These are phyloP conservation scores for Mylabris phalerata DNA, from an alignment of 1,140 invertebrate species.

Conservation along the genomic window DNA sequence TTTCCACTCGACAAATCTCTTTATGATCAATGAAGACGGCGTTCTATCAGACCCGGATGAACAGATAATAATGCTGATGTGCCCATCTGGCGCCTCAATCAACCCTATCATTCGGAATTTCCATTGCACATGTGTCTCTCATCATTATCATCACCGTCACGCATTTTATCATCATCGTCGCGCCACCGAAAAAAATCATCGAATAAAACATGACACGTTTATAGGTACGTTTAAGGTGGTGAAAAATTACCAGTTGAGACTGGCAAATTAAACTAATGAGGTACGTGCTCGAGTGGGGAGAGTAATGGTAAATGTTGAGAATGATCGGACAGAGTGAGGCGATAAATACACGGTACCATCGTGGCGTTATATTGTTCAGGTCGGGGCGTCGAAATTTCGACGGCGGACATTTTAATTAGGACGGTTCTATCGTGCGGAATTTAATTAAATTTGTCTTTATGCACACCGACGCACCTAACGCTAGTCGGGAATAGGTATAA, in stretches of 20 bases:
- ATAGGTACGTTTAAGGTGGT: neutral
- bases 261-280: conserved; percentile 16
- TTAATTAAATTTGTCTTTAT: conserved; percentile 18
- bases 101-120: conserved; percentile 10
- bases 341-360: conserved; percentile 10
- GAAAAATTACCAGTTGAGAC: conserved; percentile 5
- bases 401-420: conserved; percentile 16
- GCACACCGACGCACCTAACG: conserved; percentile 11
- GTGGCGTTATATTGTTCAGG: neutral
- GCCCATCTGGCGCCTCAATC: conserved; percentile 30
- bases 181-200: too few species aligned
- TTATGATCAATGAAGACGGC: conserved; percentile 25
- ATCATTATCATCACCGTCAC: too few species aligned
- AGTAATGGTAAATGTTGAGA: too few species aligned
- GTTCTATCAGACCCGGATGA: conserved; percentile 27
- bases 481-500: conserved; percentile 12
- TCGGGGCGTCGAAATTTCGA: conserved; percentile 9
- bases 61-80: conserved; percentile 30
- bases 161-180: too few species aligned
- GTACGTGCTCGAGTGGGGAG: conserved; percentile 10
- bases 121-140: too few species aligned
- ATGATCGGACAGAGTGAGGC: neutral
- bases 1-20: conserved; percentile 24
- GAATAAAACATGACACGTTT: too few species aligned
- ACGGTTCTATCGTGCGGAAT: conserved; percentile 13